Percentiles rank a stretch among this genome's conserved stretches.
These are phyloP conservation scores for Eulemur mongoz DNA, from an alignment of 2,797 vertebrate species.

Conservation along the genomic window DNA sequence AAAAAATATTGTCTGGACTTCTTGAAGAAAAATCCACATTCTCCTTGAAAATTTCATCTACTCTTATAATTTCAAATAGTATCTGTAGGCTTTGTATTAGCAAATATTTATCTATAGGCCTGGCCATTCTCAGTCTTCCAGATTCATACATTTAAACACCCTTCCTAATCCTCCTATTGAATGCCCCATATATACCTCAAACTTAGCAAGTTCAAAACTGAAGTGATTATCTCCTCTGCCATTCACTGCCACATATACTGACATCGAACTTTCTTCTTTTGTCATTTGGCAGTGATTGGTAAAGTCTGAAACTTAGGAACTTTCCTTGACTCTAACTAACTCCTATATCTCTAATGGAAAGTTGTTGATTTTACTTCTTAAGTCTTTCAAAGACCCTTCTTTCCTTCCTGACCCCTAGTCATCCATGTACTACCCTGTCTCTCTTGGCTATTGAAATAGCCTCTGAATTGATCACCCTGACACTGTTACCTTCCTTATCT, in stretches of 20 bases:
- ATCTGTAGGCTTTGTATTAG: conserved; percentile 2
- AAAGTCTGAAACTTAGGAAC: not conserved
- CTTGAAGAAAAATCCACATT: not conserved
- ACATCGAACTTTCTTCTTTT: not conserved
- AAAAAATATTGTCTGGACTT: not conserved
- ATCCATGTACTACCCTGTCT: not conserved
- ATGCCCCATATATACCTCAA: not conserved
- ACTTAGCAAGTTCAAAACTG: not conserved
- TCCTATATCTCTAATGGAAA: not conserved
- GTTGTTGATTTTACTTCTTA: not conserved
- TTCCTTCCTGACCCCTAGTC: not conserved
- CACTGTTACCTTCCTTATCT: not conserved
- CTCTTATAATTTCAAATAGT: not conserved
- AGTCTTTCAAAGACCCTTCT: not conserved
- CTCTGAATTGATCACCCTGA: not conserved
- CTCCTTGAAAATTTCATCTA: not conserved
- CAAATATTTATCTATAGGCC: not conserved
- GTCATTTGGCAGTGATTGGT: not conserved
- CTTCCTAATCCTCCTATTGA: not conserved
- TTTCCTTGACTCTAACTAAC: not conserved
- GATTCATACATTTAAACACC: not conserved
- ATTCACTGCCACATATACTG: not conserved
- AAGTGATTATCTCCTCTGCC: not conserved
- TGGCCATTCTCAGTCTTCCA: not conserved
- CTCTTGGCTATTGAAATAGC: not conserved